Percentiles rank a stretch among this genome's conserved stretches.
phyloP scores from a whole-genome alignment of 1,140 invertebrate genomes.

The Cydia pomonella region DNA sequence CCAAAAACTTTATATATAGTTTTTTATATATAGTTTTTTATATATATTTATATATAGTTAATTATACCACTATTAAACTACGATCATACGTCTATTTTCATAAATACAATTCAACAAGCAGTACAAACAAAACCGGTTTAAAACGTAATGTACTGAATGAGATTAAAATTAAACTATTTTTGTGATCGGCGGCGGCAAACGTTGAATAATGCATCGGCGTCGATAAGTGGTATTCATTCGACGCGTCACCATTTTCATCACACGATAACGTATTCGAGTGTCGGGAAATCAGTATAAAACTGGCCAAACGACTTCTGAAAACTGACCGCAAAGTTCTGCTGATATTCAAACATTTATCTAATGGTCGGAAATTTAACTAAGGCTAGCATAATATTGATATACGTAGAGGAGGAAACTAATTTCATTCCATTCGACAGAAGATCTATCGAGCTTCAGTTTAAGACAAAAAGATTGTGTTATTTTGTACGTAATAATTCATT shows the following conservation, averaged over 20 bases:
- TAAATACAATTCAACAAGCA: background rate
- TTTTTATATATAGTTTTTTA: no score
- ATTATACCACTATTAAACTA: no score
- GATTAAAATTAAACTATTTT: conserved; percentile 30
- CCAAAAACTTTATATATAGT: no score
- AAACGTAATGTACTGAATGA: background rate
- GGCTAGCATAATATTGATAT: no score
- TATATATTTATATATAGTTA: no score
- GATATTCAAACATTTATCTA: no score
- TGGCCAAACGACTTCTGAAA: background rate
- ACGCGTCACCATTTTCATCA: conserved; percentile 23
- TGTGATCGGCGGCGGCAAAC: conserved; percentile 7
- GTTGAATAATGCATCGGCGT: conserved; percentile 16
- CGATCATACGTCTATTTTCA: background rate
- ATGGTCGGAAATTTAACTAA: no score
- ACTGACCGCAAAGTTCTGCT: background rate
- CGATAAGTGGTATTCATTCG: conserved; percentile 8
- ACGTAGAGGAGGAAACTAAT: no score
- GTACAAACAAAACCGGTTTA: conserved; percentile 8
- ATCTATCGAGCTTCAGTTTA: no score
- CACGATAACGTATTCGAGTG: conserved; percentile 5
- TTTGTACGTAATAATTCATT: no score
- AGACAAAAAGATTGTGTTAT: no score
- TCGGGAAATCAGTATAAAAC: conserved; percentile 21
- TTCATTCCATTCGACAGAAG: no score